A percentile compares a stretch with the other conserved stretches of the same genome.
These are phyloP conservation scores for Cyanoderma ruficeps DNA, from an alignment of 2,113 vertebrate species.

Conservation along the genomic window DNA sequence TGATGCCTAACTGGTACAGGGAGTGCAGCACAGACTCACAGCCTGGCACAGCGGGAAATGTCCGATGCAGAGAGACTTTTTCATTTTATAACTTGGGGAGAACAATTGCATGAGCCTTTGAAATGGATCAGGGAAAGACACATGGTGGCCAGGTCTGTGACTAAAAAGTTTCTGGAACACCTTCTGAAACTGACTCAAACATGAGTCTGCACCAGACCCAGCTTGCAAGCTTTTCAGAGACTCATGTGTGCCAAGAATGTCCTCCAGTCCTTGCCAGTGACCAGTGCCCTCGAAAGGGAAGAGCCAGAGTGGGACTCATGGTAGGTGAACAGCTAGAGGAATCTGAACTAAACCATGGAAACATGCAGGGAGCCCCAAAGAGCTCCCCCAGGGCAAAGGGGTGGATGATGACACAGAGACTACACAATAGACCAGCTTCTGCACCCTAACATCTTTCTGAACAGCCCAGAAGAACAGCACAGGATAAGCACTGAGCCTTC, in stretches of 20 bases:
- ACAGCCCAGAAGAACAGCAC: neutral
- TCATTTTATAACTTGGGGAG: neutral
- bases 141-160: neutral
- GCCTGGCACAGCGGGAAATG: neutral
- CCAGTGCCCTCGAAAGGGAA: neutral
- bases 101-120: neutral
- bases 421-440: neutral
- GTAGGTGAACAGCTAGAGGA: neutral
- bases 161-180: neutral
- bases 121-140: neutral
- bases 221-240: neutral
- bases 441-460: neutral
- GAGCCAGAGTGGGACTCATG: neutral
- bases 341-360: neutral
- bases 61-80: accelerated
- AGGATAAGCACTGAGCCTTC: neutral
- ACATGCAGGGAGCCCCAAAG: neutral
- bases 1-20: neutral
- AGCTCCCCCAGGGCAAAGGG: neutral
- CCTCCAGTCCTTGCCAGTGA: neutral
- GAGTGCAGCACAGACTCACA: neutral
- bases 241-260: accelerated
- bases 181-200: neutral
- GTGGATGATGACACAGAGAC: neutral
- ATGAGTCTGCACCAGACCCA: neutral